Conservation (phyloP, 2,113 vertebrate genomes). For the Prunella fulvescens region DNA sequence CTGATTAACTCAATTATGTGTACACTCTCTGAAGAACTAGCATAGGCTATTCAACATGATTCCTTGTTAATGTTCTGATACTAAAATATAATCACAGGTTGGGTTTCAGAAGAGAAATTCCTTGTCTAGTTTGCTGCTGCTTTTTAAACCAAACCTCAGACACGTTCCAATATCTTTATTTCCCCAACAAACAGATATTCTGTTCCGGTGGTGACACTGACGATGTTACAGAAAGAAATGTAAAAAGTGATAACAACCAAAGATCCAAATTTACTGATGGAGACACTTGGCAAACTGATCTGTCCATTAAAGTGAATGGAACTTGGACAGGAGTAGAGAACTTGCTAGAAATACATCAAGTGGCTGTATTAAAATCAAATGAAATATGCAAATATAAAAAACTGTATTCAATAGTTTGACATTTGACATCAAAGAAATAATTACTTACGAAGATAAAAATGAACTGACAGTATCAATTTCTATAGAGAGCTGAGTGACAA, state of each 20-base stretch:
- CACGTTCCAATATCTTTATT: not conserved
- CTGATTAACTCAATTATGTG: not conserved
- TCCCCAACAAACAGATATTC: not conserved
- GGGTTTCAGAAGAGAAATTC: not conserved
- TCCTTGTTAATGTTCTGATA: not conserved
- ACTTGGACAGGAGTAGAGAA: not conserved
- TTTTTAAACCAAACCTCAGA: slow-evolving; percentile 24
- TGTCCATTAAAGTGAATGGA: not conserved
- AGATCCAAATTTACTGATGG: not conserved
- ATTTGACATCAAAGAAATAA: not conserved
- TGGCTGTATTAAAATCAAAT: not conserved
- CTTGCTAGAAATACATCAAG: not conserved
- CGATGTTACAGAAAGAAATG: not conserved
- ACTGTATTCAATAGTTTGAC: not conserved
- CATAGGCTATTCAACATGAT: not conserved
- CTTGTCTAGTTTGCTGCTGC: not conserved
- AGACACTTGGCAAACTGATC: not conserved
- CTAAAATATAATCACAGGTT: not conserved
- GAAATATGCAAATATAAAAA: not conserved
- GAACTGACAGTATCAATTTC: not conserved
- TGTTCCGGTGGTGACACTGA: not conserved
- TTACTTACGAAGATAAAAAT: not conserved
- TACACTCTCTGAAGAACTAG: not conserved
- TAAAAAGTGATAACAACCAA: not conserved
- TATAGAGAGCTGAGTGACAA: not conserved